A percentile compares a stretch with the other conserved stretches of the same genome.
Conservation (phyloP, 2,888 invertebrate genomes). For the Nemoura dubitans region DNA sequence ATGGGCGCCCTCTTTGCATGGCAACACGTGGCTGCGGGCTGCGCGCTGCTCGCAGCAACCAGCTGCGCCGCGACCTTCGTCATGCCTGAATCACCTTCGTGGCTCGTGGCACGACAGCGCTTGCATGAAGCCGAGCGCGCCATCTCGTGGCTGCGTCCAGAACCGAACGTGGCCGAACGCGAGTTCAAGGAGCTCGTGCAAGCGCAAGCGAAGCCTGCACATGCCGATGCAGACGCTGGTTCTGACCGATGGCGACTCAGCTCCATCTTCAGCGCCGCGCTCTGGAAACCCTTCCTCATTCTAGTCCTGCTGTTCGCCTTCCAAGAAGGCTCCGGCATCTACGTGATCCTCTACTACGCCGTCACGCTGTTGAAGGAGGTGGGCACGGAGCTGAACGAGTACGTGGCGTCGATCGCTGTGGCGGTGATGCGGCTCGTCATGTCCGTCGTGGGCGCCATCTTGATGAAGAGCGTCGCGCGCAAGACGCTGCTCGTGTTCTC, state of each 20-base stretch:
- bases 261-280: too few relatives aligned
- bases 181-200: slow-evolving; percentile 68
- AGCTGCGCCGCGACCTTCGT: slow-evolving; percentile 69
- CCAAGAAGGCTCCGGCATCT: slow-evolving; percentile 79
- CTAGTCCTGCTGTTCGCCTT: slow-evolving; percentile 72
- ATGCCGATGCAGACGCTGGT: too few relatives aligned
- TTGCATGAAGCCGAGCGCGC: slow-evolving; percentile 67
- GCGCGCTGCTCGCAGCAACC: slow-evolving; percentile 67
- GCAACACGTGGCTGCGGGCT: slow-evolving; percentile 72
- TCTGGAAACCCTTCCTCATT: slow-evolving; percentile 73
- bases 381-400: slow-evolving; percentile 71
- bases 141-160: slow-evolving; percentile 72
- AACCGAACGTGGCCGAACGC: slow-evolving; percentile 69
- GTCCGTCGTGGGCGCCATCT: slow-evolving; percentile 72
- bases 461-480: slow-evolving; percentile 72
- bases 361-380: slow-evolving; percentile 76
- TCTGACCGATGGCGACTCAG: too few relatives aligned
- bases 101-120: slow-evolving; percentile 70
- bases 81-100: slow-evolving; percentile 75
- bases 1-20: slow-evolving; percentile 74
- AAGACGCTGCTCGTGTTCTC: slow-evolving; percentile 71
- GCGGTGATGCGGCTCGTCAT: slow-evolving; percentile 73
- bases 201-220: neutral
- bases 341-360: slow-evolving; percentile 76
- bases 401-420: slow-evolving; percentile 74